These are phyloP conservation scores for Paelopatides confundens DNA, from an alignment of 53 echinoderm and acorn worm genomes.

Conservation along the genomic window DNA sequence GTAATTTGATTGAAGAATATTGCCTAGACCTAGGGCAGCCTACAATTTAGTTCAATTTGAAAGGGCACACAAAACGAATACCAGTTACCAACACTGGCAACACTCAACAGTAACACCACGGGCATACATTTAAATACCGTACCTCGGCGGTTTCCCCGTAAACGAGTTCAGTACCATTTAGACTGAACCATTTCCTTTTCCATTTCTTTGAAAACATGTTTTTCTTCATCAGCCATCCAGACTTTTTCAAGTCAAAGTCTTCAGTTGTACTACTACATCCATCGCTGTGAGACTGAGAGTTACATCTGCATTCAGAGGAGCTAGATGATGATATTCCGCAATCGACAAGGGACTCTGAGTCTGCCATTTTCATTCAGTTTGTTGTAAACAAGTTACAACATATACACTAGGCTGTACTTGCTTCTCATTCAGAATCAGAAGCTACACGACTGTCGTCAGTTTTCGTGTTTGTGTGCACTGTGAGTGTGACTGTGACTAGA, in stretches of 20 bases:
- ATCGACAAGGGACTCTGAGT: slow-evolving; percentile 9
- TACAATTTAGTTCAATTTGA: no score
- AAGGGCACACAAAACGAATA: no score
- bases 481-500: no score
- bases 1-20: no score
- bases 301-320: slow-evolving; percentile 36
- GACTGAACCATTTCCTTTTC: slow-evolving; percentile 89
- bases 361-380: slow-evolving; percentile 15
- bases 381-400: not conserved
- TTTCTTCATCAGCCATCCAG: slow-evolving; percentile 90
- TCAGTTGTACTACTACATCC: slow-evolving; percentile 54
- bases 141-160: slow-evolving; percentile 87
- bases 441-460: no score
- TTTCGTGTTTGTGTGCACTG: no score
- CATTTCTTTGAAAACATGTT: slow-evolving; percentile 87
- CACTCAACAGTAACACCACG: no score
- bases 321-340: slow-evolving; percentile 31
- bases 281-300: slow-evolving; percentile 49
- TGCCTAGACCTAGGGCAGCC: no score
- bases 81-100: no score
- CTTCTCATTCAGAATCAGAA: no score
- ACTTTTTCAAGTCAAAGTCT: slow-evolving; percentile 74
- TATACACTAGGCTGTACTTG: no score
- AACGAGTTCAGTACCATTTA: slow-evolving; percentile 73
- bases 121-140: no score